Evolutionary conservation across 2,888 invertebrate genomes (phyloP).

Genomic region (Drosophila affinis): DNA sequence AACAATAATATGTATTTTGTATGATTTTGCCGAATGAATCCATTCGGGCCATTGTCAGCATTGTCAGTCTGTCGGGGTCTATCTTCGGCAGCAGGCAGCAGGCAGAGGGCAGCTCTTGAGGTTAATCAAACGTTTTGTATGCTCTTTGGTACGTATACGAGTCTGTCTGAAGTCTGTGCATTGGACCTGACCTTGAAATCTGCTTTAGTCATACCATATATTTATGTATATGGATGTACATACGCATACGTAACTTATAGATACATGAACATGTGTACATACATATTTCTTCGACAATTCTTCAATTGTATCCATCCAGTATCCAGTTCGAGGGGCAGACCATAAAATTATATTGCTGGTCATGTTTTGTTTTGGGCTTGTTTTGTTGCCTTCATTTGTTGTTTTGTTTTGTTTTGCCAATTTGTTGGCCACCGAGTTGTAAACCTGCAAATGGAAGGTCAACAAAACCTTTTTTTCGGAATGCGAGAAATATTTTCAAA

Average conservation of each 20-base stretch:
- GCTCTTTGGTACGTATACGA: slow-evolving; percentile 56
- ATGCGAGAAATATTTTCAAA: slow-evolving; percentile 10
- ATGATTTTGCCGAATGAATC: slow-evolving; percentile 55
- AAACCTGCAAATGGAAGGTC: slow-evolving; percentile 37
- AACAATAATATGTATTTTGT: slow-evolving; percentile 67
- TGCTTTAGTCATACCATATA: slow-evolving; percentile 35
- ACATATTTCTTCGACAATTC: slow-evolving; percentile 63
- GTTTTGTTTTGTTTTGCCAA: slow-evolving; percentile 47
- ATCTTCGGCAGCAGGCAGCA: slow-evolving; percentile 42
- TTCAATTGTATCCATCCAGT: slow-evolving; percentile 64
- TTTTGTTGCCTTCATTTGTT: slow-evolving; percentile 43
- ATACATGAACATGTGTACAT: slow-evolving; percentile 31
- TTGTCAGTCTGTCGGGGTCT: slow-evolving; percentile 21
- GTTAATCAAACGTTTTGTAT: slow-evolving; percentile 73
- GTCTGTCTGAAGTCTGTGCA: slow-evolving; percentile 49
- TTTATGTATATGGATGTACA: slow-evolving; percentile 12
- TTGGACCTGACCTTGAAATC: slow-evolving; percentile 62
- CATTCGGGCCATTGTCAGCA: slow-evolving; percentile 75
- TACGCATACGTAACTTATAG: neutral
- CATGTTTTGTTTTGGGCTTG: slow-evolving; percentile 48
- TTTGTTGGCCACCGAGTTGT: slow-evolving; percentile 26
- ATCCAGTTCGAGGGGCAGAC: slow-evolving; percentile 38
- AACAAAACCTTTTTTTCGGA: slow-evolving; percentile 3
- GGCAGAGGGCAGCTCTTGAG: slow-evolving; percentile 58
- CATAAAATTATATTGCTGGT: slow-evolving; percentile 62